Evolutionary conservation across 2,797 vertebrate genomes (phyloP).

Genomic region (Aphelocoma californica): DNA sequence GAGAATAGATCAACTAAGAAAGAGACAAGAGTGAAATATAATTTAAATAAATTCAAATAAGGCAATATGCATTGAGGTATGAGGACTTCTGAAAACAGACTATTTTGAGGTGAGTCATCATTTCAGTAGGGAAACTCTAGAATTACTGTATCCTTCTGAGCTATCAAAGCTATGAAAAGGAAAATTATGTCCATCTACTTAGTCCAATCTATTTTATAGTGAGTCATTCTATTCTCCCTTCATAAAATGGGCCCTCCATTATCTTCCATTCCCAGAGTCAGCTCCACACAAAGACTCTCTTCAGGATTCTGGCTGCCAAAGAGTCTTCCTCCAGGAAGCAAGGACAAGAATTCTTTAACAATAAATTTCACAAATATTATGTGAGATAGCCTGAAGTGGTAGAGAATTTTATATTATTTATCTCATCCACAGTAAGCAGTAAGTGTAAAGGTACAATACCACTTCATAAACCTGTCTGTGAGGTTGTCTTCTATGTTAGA

Average conservation of each 20-base stretch:
- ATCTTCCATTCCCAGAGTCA: constrained; percentile 11
- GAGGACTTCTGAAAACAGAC: background rate
- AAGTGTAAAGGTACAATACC: background rate
- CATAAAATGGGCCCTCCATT: background rate
- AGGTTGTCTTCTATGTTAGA: background rate
- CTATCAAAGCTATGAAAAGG: background rate
- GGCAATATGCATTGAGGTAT: background rate
- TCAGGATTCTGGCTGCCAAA: background rate
- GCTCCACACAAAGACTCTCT: background rate
- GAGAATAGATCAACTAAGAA: background rate
- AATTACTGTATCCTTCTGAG: background rate
- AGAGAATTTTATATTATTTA: background rate
- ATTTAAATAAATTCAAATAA: constrained; percentile 6
- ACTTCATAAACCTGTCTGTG: background rate
- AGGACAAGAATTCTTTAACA: background rate
- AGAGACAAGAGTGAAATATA: background rate
- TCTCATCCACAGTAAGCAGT: background rate
- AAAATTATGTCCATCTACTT: background rate
- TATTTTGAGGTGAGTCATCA: background rate
- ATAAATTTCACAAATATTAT: background rate
- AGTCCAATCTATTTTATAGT: background rate
- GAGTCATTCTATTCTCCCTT: constrained; percentile 6
- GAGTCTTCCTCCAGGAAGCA: background rate
- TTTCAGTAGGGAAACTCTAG: background rate
- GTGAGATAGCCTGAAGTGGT: background rate